Evolutionary conservation across 2,113 vertebrate genomes (phyloP).

Genomic region (Alaudala cheleensis): DNA sequence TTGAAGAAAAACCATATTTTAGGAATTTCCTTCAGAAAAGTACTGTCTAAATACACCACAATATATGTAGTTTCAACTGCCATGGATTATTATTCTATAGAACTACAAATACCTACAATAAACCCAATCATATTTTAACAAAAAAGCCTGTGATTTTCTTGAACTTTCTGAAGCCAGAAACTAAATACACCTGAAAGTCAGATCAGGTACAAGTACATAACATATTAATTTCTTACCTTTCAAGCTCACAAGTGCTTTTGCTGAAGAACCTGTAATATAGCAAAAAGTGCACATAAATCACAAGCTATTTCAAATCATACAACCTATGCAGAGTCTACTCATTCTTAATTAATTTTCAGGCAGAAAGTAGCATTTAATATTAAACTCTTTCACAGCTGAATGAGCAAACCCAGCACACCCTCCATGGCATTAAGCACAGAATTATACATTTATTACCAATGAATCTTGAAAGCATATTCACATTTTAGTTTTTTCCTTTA

Average conservation of each 20-base stretch:
- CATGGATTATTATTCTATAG: not conserved
- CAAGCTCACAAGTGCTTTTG: slow-evolving; percentile 97
- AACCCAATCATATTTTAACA: not conserved
- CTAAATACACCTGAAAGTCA: not conserved
- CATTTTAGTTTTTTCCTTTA: not conserved
- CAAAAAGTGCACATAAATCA: slow-evolving; percentile 37
- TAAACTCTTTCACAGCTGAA: not conserved
- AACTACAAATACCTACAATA: not conserved
- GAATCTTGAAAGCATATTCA: not conserved
- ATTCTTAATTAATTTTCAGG: not conserved
- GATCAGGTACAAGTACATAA: not conserved
- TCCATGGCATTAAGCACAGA: not conserved
- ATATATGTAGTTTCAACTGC: not conserved
- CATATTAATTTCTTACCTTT: slow-evolving; percentile 84
- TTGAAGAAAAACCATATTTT: not conserved
- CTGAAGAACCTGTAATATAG: slow-evolving; percentile 89
- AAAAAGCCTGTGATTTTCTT: not conserved
- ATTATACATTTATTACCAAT: not conserved
- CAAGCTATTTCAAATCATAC: slow-evolving; percentile 29
- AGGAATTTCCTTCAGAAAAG: not conserved
- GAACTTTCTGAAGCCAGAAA: not conserved
- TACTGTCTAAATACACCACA: slow-evolving; percentile 12
- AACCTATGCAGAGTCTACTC: not conserved
- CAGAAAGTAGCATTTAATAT: not conserved
- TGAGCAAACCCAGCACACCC: not conserved